Base-by-base conservation (phyloP, 1,140 invertebrate species). In the Procambarus virginalis region DNA sequence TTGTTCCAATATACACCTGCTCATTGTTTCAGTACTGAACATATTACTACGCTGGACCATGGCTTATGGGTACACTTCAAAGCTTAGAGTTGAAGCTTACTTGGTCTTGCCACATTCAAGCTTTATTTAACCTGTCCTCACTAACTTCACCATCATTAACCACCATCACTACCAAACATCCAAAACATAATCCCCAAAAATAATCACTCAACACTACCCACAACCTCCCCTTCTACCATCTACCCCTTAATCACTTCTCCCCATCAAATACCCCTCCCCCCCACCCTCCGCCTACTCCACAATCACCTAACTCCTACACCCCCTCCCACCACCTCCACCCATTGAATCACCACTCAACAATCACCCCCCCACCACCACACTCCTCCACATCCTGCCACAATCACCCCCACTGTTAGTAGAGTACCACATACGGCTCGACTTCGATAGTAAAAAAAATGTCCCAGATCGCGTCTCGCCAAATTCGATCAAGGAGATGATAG, bases 361-460 rank as follows among this genome's bases (percentile, higher is more conserved):
- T 58, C 45, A 34, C 70, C 58, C 22, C n/a, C 49, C 68, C 60
- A 51, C 10, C 64, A 45, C 9, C 80, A 8, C 75, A 45, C 34
- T 34, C 70, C 58, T 10, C n/a, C 45, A 14, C 48, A 55, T 17
- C 49, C 49, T 48, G 34, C 10, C 64, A 45, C 9, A 68, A 8
- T 58, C 48, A 14, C 68, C 73, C 34, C 55, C n/a, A 45, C 68
- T 20, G 34, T 78, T 73, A 79, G 12, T 4, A 14, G 22, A 48
- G 84, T 58, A 75, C 79, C 88, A 84, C 88, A 89, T 84, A 77
- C 84, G 80, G 80, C 75, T 49, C 80, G 79, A 17, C 55, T 64
- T 45, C 81, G 76, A 48, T 70, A 34, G 84, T 89, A 80, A 89
- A 82, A 89, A 82, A 89, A 84, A 89, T 89, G 60, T 60, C 75